Evolutionary conservation across 2,888 invertebrate species (phyloP).

Genomic region (Liposcelis brunnea): DNA sequence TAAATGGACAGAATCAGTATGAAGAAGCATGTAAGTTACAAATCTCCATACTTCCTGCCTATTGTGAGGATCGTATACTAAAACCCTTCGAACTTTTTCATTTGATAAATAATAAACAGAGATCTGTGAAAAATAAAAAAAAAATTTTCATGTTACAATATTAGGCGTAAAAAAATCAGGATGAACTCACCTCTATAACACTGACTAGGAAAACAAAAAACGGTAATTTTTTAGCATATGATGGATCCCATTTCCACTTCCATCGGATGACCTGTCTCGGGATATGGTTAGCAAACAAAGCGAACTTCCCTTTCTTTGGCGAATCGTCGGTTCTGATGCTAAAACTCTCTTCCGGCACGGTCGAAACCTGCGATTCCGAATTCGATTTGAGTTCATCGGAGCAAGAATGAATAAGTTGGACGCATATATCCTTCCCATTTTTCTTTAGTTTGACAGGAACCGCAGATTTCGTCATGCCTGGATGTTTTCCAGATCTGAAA

Average conservation of each 20-base stretch:
- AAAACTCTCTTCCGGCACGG: neutral
- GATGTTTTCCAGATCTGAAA: too few species aligned
- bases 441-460: too few species aligned
- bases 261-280: neutral
- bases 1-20: conserved; percentile 58
- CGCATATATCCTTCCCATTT: too few species aligned
- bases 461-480: too few species aligned
- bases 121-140: conserved; percentile 17
- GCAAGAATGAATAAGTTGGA: too few species aligned
- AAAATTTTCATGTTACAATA: neutral
- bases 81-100: conserved; percentile 17
- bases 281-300: conserved; percentile 7
- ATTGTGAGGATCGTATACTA: conserved; percentile 44
- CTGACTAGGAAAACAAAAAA: conserved; percentile 14
- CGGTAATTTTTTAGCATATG: conserved; percentile 11
- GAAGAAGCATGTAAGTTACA: conserved; percentile 60
- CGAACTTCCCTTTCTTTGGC: conserved; percentile 11
- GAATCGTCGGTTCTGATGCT: conserved; percentile 7
- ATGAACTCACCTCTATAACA: conserved; percentile 14
- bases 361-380: too few species aligned
- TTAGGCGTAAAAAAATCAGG: neutral
- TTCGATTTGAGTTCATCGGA: too few species aligned
- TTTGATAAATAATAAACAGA: conserved; percentile 19
- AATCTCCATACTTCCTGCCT: conserved; percentile 60
- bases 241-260: neutral